Evolutionary conservation across 2,797 vertebrate genomes (phyloP).

Genomic region (Notolepis coatsorum): DNA sequence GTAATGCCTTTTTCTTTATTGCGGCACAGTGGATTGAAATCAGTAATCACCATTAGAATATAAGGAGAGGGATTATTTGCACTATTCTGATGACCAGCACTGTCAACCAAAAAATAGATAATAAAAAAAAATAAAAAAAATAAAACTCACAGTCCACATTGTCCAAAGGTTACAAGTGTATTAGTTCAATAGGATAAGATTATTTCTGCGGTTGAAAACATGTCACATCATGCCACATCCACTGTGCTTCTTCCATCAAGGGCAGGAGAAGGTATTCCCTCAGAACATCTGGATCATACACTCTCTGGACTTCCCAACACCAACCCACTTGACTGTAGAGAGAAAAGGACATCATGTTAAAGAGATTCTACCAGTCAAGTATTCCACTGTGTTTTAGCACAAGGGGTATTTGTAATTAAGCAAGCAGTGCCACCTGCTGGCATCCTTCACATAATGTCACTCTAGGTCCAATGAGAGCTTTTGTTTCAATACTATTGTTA

Average conservation of each 20-base stretch:
- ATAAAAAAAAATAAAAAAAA: too few relatives aligned
- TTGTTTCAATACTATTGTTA: too few relatives aligned
- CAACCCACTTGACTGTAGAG: conserved; percentile 96
- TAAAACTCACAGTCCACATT: conserved; percentile 8
- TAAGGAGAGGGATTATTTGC: background rate
- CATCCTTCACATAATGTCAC: background rate
- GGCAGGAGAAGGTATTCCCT: conserved; percentile 20
- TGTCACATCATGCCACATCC: conserved; percentile 21
- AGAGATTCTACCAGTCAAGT: too few relatives aligned
- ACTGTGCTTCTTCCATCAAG: conserved; percentile 35
- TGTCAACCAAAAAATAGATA: too few relatives aligned
- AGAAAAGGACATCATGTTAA: too few relatives aligned
- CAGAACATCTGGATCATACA: conserved; percentile 99
- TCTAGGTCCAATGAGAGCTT: too few relatives aligned
- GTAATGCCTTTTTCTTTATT: background rate
- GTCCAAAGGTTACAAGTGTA: conserved; percentile 19
- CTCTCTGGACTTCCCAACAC: conserved; percentile 97
- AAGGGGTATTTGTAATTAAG: background rate
- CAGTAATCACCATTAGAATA: background rate
- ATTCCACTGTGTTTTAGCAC: too few relatives aligned
- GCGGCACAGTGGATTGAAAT: background rate
- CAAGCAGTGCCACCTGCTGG: conserved; percentile 26
- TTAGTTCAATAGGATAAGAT: conserved; percentile 39
- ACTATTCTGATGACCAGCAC: conserved; percentile 2
- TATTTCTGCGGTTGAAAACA: conserved; percentile 29